Conservation (phyloP, 2,888 invertebrate genomes). For the Alloplasta piceator region DNA sequence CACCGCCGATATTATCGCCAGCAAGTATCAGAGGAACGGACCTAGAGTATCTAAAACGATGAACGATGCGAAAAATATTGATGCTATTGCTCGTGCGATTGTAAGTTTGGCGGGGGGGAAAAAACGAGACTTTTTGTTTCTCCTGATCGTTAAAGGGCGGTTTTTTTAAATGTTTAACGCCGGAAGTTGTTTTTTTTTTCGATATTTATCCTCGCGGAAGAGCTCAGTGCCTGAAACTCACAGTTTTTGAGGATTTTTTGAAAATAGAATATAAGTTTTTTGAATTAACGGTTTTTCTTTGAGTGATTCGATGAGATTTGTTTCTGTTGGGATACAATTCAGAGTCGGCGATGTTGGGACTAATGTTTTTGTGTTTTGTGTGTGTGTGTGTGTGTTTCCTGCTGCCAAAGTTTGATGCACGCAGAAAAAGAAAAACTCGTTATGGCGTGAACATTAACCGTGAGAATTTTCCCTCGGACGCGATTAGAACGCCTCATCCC, state of each 20-base stretch:
- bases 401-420: slow-evolving; percentile 48
- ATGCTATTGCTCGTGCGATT: slow-evolving; percentile 65
- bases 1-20: slow-evolving; percentile 80
- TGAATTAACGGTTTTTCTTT: neutral
- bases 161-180: too few relatives aligned
- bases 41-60: slow-evolving; percentile 62
- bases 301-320: slow-evolving; percentile 27
- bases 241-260: neutral
- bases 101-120: slow-evolving; percentile 72
- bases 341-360: slow-evolving; percentile 31
- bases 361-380: slow-evolving; percentile 46
- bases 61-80: slow-evolving; percentile 55
- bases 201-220: neutral
- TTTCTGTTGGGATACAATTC: neutral
- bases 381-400: slow-evolving; percentile 59
- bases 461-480: slow-evolving; percentile 60
- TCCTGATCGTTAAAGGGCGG: neutral
- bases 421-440: slow-evolving; percentile 37
- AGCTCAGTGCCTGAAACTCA: slow-evolving; percentile 31
- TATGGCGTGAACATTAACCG: slow-evolving; percentile 46
- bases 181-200: too few relatives aligned
- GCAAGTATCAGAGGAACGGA: slow-evolving; percentile 78
- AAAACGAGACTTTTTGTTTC: slow-evolving; percentile 17
- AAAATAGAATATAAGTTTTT: too few relatives aligned
- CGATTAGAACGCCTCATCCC: slow-evolving; percentile 61